Conservation (phyloP, 2,797 vertebrate species). For the Arremon brunneinucha region DNA sequence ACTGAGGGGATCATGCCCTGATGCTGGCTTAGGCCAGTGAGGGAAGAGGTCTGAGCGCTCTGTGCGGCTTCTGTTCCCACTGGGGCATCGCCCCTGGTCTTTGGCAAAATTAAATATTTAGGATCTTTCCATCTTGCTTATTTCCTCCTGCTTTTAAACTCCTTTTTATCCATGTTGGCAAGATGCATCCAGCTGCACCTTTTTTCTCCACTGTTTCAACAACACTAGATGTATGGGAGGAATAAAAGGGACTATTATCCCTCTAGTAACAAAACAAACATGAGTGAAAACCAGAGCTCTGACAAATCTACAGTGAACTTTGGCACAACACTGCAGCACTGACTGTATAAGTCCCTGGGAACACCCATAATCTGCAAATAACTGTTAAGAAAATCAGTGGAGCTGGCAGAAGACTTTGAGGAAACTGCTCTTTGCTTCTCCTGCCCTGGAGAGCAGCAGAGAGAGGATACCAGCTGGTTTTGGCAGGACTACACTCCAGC, state of each 20-base stretch:
- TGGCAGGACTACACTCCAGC: slow-evolving; percentile 20
- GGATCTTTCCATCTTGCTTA: background rate
- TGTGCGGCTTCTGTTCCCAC: background rate
- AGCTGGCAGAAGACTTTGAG: background rate
- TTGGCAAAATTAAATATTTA: background rate
- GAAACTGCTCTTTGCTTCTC: background rate
- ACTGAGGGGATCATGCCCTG: background rate
- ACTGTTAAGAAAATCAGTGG: slow-evolving; percentile 8
- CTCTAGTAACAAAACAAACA: slow-evolving; percentile 33
- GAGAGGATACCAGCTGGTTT: slow-evolving; percentile 14
- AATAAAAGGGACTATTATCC: slow-evolving; percentile 39
- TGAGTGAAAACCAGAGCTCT: slow-evolving; percentile 1
- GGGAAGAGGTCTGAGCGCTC: background rate
- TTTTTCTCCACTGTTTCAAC: background rate
- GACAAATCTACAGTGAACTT: slow-evolving; percentile 30
- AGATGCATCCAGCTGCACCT: background rate
- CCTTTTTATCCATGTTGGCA: background rate
- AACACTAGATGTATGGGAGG: background rate
- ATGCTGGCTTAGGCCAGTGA: background rate
- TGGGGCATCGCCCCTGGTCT: background rate
- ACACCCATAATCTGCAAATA: slow-evolving; percentile 46
- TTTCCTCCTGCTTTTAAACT: background rate
- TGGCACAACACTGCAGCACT: background rate
- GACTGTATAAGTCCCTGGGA: slow-evolving; percentile 4
- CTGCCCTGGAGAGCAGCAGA: background rate